A percentile compares a stretch with the other conserved stretches of the same genome.
phyloP scores from a whole-genome alignment of 2,797 vertebrate species.

The Amniataba percoides region DNA sequence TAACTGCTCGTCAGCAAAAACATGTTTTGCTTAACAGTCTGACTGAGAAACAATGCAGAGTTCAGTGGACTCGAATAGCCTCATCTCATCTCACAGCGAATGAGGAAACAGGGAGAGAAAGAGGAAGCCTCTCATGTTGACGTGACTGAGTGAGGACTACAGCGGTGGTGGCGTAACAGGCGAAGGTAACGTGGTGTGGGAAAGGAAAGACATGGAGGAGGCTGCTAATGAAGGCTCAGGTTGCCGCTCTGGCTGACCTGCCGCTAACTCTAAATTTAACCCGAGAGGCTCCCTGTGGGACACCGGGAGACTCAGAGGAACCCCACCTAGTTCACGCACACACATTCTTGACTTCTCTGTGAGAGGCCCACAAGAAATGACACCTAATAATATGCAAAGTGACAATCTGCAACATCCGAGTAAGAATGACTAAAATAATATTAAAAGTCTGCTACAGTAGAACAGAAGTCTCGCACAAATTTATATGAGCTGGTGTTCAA shows the following conservation, averaged over 20 bases:
- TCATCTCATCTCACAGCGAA: slow-evolving; percentile 28
- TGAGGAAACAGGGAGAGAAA: slow-evolving; percentile 49
- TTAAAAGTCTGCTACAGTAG: too few species aligned
- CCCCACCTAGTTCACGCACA: background rate
- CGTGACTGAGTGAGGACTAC: background rate
- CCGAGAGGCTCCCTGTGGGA: slow-evolving; percentile 43
- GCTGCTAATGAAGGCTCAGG: slow-evolving; percentile 6
- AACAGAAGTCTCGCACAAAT: background rate
- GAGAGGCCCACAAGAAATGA: background rate
- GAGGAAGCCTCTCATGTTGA: slow-evolving; percentile 53
- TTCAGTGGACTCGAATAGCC: slow-evolving; percentile 47
- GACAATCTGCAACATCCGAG: background rate
- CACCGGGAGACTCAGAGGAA: slow-evolving; percentile 18
- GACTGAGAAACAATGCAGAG: slow-evolving; percentile 30
- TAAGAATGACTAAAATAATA: background rate
- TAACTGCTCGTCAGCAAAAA: background rate
- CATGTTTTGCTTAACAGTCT: background rate
- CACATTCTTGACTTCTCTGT: background rate
- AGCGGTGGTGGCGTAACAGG: background rate
- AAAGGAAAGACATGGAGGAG: background rate
- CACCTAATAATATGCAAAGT: slow-evolving; percentile 4
- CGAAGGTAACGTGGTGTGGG: background rate
- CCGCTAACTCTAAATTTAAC: slow-evolving; percentile 64
- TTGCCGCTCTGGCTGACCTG: slow-evolving; percentile 26
- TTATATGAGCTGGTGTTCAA: background rate